Evolutionary conservation across 2,888 invertebrate genomes (phyloP).

Genomic region (Chromoteleia sp.): DNA sequence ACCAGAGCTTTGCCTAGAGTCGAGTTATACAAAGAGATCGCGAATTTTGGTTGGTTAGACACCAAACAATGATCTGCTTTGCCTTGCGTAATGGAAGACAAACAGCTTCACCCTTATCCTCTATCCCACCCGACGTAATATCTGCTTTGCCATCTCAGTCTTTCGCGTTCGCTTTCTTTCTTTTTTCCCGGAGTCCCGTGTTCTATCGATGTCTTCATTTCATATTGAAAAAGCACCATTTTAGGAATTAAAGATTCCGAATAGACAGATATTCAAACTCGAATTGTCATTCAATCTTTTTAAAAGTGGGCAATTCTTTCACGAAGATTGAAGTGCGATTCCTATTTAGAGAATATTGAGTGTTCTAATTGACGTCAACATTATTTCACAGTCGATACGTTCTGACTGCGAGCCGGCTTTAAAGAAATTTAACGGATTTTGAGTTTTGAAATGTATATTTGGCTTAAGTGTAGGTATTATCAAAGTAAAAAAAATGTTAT

Average conservation of each 20-base stretch:
- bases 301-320: conserved; percentile 8
- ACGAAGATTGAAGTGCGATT: conserved; percentile 17
- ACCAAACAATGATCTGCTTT: conserved; percentile 80
- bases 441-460: too few species aligned
- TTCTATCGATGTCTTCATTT: conserved; percentile 42
- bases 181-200: conserved; percentile 27
- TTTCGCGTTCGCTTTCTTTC: conserved; percentile 42
- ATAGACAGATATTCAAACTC: conserved; percentile 7
- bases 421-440: too few species aligned
- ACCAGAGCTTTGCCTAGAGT: conserved; percentile 76
- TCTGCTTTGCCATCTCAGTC: conserved; percentile 61
- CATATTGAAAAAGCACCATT: conserved; percentile 21
- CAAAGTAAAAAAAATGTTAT: background rate
- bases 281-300: conserved; percentile 30
- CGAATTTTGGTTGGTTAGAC: conserved; percentile 79
- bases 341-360: background rate
- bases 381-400: background rate
- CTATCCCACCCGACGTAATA: conserved; percentile 59
- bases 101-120: conserved; percentile 78
- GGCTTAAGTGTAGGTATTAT: too few species aligned
- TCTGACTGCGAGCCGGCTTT: background rate
- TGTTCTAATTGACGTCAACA: conserved; percentile 1
- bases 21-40: conserved; percentile 76
- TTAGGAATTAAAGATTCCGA: conserved; percentile 33
- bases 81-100: conserved; percentile 80